Base-by-base conservation (phyloP, 2,888 invertebrate species). In the Chalcosyrphus nemorum region DNA sequence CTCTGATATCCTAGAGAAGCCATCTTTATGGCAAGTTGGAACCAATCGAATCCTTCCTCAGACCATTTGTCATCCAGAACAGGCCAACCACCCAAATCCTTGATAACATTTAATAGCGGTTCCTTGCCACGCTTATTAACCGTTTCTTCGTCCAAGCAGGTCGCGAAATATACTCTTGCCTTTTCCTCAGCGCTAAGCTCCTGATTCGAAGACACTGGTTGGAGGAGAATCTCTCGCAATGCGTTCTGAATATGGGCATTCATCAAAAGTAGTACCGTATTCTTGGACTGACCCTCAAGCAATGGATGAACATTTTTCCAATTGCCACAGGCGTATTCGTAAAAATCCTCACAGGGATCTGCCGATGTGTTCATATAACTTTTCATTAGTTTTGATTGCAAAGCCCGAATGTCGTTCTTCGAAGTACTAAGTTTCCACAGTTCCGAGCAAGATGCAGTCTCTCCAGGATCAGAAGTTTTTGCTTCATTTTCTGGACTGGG, bases 251-350 rank as follows among this genome's bases (percentile, higher is more conserved):
- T 82, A 11, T 82, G 75, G 9, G 70, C 75, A 24, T 57, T 59
- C 54, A 86, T 17, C 63, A 86, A 27, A 7, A 52, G 38, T n/a
- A 86, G 76, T 24, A 86, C 68, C 1, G 84, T 61, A 35, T 81
- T 71, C 27, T 76, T 76, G 0, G 75, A 61, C n/a, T 52, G 59
- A 32, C 86, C 78, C 15, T 71, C 68, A n/a, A 84, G 84, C 29
- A 86, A 86, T 0, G 86, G 84, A 32, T 86, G 43, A 3, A 77
- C 41, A 3, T 27, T 61, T 27, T 84, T 74, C 84, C 86, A 86
- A 57, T 86, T 86, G 2, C 86, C 86, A 68, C 86, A 86, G 1
- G 84, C 84, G 32, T 84, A 86, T 56, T 86, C 76, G 21, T 86
- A 84, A 17, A 86, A 86, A 57, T 86, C 81, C 19, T 81, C 76